phyloP scores from a whole-genome alignment of 1,140 invertebrate species.

The Pachyrhynchus sulphureomaculatus region DNA sequence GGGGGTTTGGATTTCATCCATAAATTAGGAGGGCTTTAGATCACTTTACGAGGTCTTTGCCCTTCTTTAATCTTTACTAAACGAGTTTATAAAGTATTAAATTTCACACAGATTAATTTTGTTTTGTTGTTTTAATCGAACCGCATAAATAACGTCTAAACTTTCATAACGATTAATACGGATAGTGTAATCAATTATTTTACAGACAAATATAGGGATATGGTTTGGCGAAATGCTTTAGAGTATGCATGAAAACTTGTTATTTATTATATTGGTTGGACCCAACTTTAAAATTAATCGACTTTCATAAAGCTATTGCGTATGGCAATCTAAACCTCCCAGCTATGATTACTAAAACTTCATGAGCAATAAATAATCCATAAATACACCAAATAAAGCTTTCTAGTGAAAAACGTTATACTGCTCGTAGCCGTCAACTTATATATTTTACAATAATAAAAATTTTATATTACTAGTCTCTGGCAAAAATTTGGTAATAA shows the following conservation, averaged over 20 bases:
- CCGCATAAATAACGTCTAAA: slow-evolving; percentile 6
- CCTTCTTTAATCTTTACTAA: neutral
- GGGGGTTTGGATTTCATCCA: slow-evolving; percentile 21
- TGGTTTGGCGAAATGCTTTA: slow-evolving; percentile 1
- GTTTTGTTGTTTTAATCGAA: slow-evolving; percentile 11
- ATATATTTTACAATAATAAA: too few relatives aligned
- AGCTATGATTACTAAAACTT: neutral
- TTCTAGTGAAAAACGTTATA: too few relatives aligned
- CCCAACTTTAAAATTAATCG: neutral
- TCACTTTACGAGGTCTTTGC: slow-evolving; percentile 14
- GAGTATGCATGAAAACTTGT: neutral
- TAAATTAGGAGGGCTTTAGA: slow-evolving; percentile 25
- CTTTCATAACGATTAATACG: neutral
- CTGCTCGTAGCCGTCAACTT: too few relatives aligned
- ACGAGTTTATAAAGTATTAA: neutral
- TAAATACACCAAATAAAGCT: neutral
- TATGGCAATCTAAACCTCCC: neutral
- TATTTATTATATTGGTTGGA: slow-evolving; percentile 10
- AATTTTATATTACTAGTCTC: too few relatives aligned
- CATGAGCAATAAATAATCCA: neutral
- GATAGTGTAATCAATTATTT: slow-evolving; percentile 7
- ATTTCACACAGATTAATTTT: neutral
- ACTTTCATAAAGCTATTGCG: neutral
- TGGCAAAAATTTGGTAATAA: too few relatives aligned
- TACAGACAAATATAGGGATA: slow-evolving; percentile 16